These are phyloP conservation scores for Rhea americana DNA, from an alignment of 2,113 vertebrate genomes.

Conservation along the genomic window DNA sequence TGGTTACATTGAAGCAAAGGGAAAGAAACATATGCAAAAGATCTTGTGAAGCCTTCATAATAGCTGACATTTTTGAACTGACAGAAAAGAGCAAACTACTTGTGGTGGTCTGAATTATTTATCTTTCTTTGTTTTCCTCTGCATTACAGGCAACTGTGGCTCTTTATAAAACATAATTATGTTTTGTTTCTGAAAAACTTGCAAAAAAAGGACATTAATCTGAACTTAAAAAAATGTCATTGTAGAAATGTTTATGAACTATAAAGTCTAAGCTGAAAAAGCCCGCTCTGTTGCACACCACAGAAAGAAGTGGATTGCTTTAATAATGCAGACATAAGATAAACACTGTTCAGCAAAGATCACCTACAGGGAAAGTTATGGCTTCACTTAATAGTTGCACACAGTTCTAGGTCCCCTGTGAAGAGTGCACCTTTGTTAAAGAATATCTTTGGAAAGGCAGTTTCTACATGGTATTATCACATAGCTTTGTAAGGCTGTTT, in stretches of 20 bases:
- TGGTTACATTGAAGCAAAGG: neutral
- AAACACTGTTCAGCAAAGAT: neutral
- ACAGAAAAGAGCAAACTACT: neutral
- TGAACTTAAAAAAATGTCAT: neutral
- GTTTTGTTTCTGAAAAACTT: neutral
- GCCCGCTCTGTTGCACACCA: neutral
- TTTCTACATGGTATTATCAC: neutral
- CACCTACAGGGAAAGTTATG: neutral
- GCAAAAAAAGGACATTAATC: neutral
- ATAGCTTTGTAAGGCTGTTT: neutral
- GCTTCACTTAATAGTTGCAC: neutral
- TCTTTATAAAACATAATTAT: neutral
- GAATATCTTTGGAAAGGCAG: neutral
- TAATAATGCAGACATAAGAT: neutral
- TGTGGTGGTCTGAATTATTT: neutral
- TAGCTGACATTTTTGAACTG: neutral
- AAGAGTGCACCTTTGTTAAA: neutral
- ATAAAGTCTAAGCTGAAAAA: neutral
- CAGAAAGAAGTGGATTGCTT: neutral
- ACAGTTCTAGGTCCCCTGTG: neutral
- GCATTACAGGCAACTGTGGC: neutral
- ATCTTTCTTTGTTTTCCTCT: neutral
- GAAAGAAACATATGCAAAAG: neutral
- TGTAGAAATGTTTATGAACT: neutral
- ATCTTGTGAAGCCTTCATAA: neutral